Evolutionary conservation across 2,888 invertebrate species (phyloP), one percentile per base, ranked within the genome.

Genomic region (Sinhomidia bicolor): DNA sequence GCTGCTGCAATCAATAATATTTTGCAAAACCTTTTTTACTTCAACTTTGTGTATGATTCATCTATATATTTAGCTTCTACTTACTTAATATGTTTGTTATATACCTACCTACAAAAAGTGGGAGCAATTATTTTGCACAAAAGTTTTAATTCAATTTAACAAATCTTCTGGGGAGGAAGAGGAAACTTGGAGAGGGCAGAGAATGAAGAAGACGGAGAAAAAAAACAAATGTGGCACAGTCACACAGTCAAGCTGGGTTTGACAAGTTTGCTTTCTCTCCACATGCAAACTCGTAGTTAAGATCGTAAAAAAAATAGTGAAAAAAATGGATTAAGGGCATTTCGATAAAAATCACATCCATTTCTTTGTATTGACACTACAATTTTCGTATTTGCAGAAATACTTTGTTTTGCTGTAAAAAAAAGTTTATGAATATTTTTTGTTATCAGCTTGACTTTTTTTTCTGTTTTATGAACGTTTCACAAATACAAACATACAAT

Each of bases 211-310:
- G 32, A 65, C n/a, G n/a, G 26, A 9, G 6, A 23, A 41, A 78
- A 23, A 57, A 80, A 1, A 29, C 20, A n/a, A n/a, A n/a, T n/a
- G n/a, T n/a, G n/a, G n/a, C n/a, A n/a, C n/a, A n/a, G n/a, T 68
- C 20, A 68, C 9, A 44, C 12, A n/a, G 54, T 76, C 23, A 23
- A 51, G 57, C 20, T 57, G 4, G 6, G 57, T n/a, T 23, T 57
- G 20, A 17, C 20, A 0, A 44, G n/a, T 17, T 47, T 47, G 5
- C n/a, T 36, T 65, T 74, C 29, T 26, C 47, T 57, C 51, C 5
- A 68, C 88, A 88, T 88, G 88, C 88, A 83, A 88, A 88, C 88
- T 12, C 60, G 82, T 78, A 88, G 82, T 88, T 88, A 88, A 65
- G 68, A 17, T 78, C 76, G 54, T 88, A 88, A 87, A 87, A 86